Percentiles rank a stretch among this genome's conserved stretches.
Evolutionary conservation across 1,140 invertebrate genomes (phyloP).

Genomic region (Pantala flavescens): DNA sequence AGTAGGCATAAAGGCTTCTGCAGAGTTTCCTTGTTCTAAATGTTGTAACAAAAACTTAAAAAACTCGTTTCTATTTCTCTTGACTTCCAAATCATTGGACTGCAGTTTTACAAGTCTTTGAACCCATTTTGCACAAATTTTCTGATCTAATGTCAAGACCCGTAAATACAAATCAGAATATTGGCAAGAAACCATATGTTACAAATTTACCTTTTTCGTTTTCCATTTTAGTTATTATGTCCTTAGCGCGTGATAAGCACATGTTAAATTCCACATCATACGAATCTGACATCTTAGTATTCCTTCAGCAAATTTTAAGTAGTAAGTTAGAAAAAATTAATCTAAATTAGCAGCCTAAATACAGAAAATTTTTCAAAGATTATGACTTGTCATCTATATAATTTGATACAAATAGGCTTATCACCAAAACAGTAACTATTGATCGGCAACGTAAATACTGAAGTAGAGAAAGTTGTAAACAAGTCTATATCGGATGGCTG

Average conservation of each 20-base stretch:
- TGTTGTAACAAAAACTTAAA: slow-evolving; percentile 38
- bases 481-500: too few species aligned
- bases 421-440: too few species aligned
- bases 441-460: too few species aligned
- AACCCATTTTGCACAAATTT: slow-evolving; percentile 35
- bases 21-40: slow-evolving; percentile 29
- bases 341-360: too few species aligned
- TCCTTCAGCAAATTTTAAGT: too few species aligned
- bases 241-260: background rate
- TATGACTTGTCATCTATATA: too few species aligned
- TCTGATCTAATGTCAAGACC: slow-evolving; percentile 28
- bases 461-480: too few species aligned
- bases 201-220: background rate
- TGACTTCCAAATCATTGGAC: slow-evolving; percentile 31
- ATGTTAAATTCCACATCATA: background rate
- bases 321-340: too few species aligned
- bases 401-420: too few species aligned
- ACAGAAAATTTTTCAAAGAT: too few species aligned
- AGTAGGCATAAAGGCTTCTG: slow-evolving; percentile 20
- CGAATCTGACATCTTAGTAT: background rate
- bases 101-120: slow-evolving; percentile 32
- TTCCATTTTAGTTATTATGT: background rate
- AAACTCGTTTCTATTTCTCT: slow-evolving; percentile 38
- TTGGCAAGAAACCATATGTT: background rate
- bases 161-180: background rate